Percentiles rank a stretch among this genome's conserved stretches.
Evolutionary conservation across 2,113 vertebrate species (phyloP).

Genomic region (Manacus vitellinus): DNA sequence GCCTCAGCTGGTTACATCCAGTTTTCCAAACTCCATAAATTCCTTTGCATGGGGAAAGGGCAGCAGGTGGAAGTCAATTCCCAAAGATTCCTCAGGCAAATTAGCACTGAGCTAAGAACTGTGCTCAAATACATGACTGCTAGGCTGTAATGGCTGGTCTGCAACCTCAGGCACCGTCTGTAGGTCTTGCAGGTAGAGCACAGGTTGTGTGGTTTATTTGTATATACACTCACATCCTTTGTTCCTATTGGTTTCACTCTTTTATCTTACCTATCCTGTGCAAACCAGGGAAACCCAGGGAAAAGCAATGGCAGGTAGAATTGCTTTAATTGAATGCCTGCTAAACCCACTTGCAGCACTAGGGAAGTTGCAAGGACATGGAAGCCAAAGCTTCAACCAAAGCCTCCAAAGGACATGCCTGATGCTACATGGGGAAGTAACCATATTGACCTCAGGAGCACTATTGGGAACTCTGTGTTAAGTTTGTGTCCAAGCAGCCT

Average conservation of each 20-base stretch:
- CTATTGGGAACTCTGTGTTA: neutral
- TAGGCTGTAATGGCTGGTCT: neutral
- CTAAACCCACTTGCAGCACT: neutral
- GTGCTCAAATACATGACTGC: neutral
- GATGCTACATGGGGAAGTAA: neutral
- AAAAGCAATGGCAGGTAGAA: neutral
- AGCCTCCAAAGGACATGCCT: neutral
- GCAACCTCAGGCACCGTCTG: neutral
- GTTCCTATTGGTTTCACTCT: neutral
- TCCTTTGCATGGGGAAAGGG: neutral
- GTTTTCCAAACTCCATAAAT: neutral
- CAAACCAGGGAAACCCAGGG: neutral
- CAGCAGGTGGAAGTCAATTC: neutral
- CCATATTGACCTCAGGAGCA: neutral
- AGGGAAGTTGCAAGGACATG: neutral
- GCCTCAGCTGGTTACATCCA: neutral
- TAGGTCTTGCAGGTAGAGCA: neutral
- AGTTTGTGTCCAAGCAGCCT: neutral
- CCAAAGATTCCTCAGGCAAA: neutral
- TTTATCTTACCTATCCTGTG: neutral
- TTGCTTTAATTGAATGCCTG: neutral
- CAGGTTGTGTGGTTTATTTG: neutral
- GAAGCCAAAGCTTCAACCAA: neutral
- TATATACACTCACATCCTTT: neutral
- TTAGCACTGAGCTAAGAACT: neutral